Evolutionary conservation across 2,113 vertebrate genomes (phyloP).

Genomic region (Nerophis lumbriciformis): DNA sequence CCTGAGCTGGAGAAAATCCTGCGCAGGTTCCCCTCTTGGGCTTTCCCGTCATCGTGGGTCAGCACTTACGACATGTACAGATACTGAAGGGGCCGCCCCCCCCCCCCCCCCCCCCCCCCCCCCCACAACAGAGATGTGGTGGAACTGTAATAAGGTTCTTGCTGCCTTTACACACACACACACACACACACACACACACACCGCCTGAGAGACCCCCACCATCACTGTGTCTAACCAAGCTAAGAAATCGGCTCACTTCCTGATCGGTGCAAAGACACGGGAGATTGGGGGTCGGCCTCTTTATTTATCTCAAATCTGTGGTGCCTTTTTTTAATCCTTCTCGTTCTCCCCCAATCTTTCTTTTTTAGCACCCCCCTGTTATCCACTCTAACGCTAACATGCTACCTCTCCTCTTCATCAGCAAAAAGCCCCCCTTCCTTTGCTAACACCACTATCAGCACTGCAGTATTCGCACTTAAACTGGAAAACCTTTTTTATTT

Average conservation of each 20-base stretch:
- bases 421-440: constrained; percentile 11
- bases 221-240: constrained; percentile 61
- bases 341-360: constrained; percentile 1
- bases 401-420: constrained; percentile 11
- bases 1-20: constrained; percentile 73
- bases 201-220: constrained; percentile 51
- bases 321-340: constrained; percentile 43
- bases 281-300: neutral
- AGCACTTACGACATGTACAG: constrained; percentile 86
- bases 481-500: neutral
- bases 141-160: constrained; percentile 20
- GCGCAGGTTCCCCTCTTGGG: constrained; percentile 82
- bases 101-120: neutral
- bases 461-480: neutral
- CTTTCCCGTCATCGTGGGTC: constrained; percentile 88
- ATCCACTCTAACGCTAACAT: constrained; percentile 8
- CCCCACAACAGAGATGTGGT: constrained; percentile 5
- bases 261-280: neutral
- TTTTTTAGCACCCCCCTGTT: neutral
- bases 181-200: constrained; percentile 21
- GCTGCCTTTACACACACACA: constrained; percentile 35
- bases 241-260: neutral
- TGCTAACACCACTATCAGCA: constrained; percentile 9
- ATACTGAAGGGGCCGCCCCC: constrained; percentile 56
- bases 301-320: constrained; percentile 22